Base-by-base conservation (phyloP, 2,113 vertebrate species). In the Phyllostomus discolor region DNA sequence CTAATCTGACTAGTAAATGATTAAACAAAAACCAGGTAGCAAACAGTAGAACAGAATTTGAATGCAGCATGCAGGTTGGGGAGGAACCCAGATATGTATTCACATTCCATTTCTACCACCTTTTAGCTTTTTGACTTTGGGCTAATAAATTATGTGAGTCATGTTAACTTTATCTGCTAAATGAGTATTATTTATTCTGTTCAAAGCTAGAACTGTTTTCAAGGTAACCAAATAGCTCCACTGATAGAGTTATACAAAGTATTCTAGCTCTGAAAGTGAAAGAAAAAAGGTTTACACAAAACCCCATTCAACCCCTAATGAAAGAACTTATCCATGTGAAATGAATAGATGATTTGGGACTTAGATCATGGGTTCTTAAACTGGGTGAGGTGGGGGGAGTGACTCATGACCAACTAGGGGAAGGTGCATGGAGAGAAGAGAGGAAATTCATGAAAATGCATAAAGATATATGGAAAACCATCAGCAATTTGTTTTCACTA, bases 341-440 rank as follows among this genome's bases (percentile, higher is more conserved):
- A 80, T 66, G 82, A 66, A 64, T 11, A 9, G 5, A 31, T 86
- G 9, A 86, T 33, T 95, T 67, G 22, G 46, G 81, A 35, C 0
- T 85, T 64, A 62, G 17, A 31, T 67, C 11, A 81, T 12, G 16
- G 50, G 38, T 81, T 92, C 62, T 75, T 31, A 94, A 54, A 20
- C 16, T 70, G 48, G 4, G 35, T 20, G 43, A 6, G 7, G 9
- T 8, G 0, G 0, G 22, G 22, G 20, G 9, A 10, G 22, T 4
- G 7, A 41, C 31, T 10, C 73, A 81, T 1, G 1, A 16, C 67
- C 5, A 59, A 4, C 38, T 64, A 91, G 48, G 1, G 6, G 12
- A 85, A 35, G 57, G 33, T 38, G 0, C 5, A 69, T 46, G 12
- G 1, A 66, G 10, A 88, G 6, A 91, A 82, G 8, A 82, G 48